A percentile compares a stretch with the other conserved stretches of the same genome.
Evolutionary conservation across 2,888 invertebrate genomes (phyloP).

Genomic region (Dusona sp.): DNA sequence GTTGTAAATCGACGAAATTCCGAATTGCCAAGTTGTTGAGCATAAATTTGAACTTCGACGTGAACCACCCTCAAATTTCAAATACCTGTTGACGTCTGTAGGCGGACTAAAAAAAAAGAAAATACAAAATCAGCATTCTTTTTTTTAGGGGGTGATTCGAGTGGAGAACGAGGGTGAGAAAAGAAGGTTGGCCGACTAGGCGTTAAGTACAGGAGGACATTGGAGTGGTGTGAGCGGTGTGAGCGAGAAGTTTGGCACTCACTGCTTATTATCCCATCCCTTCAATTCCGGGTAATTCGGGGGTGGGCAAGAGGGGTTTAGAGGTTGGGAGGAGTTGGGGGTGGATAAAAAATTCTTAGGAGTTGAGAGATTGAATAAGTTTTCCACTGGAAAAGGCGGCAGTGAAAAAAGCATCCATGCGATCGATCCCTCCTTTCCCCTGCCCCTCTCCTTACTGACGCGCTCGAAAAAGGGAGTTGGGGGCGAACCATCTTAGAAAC

Average conservation of each 20-base stretch:
- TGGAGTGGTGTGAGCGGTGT: conserved; percentile 27
- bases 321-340: background rate
- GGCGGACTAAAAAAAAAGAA: conserved; percentile 5
- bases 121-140: conserved; percentile 2
- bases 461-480: background rate
- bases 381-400: conserved; percentile 44
- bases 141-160: conserved; percentile 10
- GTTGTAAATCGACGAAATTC: background rate
- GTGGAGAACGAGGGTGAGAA: conserved; percentile 10
- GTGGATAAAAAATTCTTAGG: conserved; percentile 23
- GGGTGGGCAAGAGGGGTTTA: background rate
- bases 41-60: background rate
- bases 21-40: background rate
- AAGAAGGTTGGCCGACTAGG: conserved; percentile 22
- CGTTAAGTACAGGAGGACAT: conserved; percentile 37
- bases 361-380: conserved; percentile 62
- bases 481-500: conserved; percentile 39
- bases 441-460: background rate
- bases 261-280: conserved; percentile 51
- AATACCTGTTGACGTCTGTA: conserved; percentile 38
- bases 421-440: background rate
- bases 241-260: conserved; percentile 47
- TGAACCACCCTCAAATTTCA: background rate
- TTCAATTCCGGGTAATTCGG: conserved; percentile 10
- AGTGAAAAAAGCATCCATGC: conserved; percentile 43